These are phyloP conservation scores for Nemoura dubitans DNA, from an alignment of 2,888 invertebrate genomes.

Conservation along the genomic window DNA sequence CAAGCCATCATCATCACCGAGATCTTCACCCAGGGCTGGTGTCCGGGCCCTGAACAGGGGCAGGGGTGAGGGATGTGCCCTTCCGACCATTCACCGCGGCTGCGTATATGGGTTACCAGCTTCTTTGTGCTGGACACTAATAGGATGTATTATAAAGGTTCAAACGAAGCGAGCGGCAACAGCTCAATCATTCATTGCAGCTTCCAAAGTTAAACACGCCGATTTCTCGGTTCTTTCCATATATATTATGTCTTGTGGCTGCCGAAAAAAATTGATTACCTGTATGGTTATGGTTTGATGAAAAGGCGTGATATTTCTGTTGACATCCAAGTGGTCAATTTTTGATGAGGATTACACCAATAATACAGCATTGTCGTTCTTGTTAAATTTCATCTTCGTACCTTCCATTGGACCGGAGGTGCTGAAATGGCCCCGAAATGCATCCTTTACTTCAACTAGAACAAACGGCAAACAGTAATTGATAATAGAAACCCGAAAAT, in stretches of 20 bases:
- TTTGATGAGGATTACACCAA: too few relatives aligned
- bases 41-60: too few relatives aligned
- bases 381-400: too few relatives aligned
- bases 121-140: background rate
- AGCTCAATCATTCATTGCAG: background rate
- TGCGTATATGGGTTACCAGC: background rate
- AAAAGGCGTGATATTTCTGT: background rate
- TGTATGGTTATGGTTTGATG: background rate
- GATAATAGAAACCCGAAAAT: too few relatives aligned
- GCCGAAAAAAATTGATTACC: background rate
- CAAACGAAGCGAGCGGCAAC: background rate
- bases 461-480: too few relatives aligned
- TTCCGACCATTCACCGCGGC: background rate
- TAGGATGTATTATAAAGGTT: background rate
- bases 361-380: too few relatives aligned
- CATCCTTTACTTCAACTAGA: too few relatives aligned
- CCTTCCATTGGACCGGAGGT: too few relatives aligned
- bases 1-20: conserved; percentile 24
- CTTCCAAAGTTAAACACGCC: background rate
- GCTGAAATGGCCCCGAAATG: too few relatives aligned
- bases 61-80: background rate
- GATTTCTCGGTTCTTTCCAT: background rate
- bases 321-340: too few relatives aligned
- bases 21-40: background rate
- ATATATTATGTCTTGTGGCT: background rate